These are phyloP conservation scores for Drosophila nigromelanica DNA, from an alignment of 1,140 invertebrate genomes.

Conservation along the genomic window DNA sequence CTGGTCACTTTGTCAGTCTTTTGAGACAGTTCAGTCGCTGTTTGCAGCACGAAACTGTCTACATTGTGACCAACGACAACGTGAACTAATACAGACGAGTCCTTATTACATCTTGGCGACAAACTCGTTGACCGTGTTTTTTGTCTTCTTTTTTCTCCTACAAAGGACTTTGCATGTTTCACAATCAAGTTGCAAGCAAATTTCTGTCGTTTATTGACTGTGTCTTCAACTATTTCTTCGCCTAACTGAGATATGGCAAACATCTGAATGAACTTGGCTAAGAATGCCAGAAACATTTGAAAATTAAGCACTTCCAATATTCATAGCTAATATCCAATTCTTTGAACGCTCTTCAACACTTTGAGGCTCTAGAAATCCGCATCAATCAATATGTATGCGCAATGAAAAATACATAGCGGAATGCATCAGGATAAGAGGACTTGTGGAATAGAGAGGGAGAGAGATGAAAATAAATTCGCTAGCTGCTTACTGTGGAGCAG, in stretches of 20 bases:
- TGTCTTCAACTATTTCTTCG: not conserved
- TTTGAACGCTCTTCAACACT: conserved; percentile 10
- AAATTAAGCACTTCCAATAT: not conserved
- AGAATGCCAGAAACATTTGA: not conserved
- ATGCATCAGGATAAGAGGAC: conserved; percentile 14
- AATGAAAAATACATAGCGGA: conserved; percentile 69
- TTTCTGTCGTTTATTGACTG: conserved; percentile 55
- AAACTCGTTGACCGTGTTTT: conserved; percentile 57
- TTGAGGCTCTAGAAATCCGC: conserved; percentile 27
- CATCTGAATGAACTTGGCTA: not conserved
- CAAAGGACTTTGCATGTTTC: conserved; percentile 71
- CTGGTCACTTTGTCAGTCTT: conserved; percentile 51
- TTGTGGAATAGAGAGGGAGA: not conserved
- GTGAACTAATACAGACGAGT: conserved; percentile 40
- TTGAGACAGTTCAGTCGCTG: conserved; percentile 12
- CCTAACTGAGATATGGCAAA: not conserved
- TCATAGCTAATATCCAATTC: not conserved
- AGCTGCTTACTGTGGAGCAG: conserved; percentile 33
- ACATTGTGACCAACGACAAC: not conserved
- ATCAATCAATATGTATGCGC: conserved; percentile 70
- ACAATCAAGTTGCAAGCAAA: conserved; percentile 65
- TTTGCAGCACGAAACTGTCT: conserved; percentile 2
- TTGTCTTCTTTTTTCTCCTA: conserved; percentile 24
- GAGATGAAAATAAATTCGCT: conserved; percentile 24
- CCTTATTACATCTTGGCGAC: conserved; percentile 79